Base-by-base conservation (phyloP, 2,888 invertebrate genomes). In the Poecilus cupreus region DNA sequence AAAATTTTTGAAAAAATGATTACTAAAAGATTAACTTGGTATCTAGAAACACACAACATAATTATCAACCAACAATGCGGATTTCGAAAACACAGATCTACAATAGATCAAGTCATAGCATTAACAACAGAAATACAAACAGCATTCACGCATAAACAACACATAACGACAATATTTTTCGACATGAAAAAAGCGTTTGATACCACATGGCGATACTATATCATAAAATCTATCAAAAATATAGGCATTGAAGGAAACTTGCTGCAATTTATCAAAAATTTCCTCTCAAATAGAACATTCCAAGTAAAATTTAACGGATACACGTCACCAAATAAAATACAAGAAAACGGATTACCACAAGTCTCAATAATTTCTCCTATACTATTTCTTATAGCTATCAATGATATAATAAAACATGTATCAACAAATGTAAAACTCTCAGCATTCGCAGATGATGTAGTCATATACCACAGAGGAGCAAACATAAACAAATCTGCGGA, bases 291-390 rank as follows among this genome's bases (percentile, higher is more conserved):
- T 24, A 82, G 82, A 79, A 46, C 64, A 24, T 83, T 83, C 18
- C 5, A 43, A 70, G 77, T 83, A 8, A 74, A 43, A 13, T 22
- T 81, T 10, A 20, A 82, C 57, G 57, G 82, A 77, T 11, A 8
- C 32, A 11, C 46, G 39, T 10, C 60, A 70, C 10, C 60, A 43
- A 22, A 8, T 24, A 39, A 24, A 43, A 6, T 8, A 2, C 26
- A 70, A 32, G 26, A 82, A 60, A 82, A 82, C 81, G 82, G 82
- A 5, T 75, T 74, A 11, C 78, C 83, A n/a, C 80, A 83, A 70
- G 82, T 77, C 10, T 83, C 83, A 8, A 74, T 82, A 5, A 18
- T 82, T 18, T 80, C 80, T 81, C n/a, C n/a, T n/a, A n/a, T n/a
- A n/a, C n/a, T 83, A 1, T 82, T 82, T 13, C 51, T 82, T 22